Evolutionary conservation across 2,888 invertebrate species (phyloP), one percentile per base, ranked within the genome.

Genomic region (Eupithecia centaureata): DNA sequence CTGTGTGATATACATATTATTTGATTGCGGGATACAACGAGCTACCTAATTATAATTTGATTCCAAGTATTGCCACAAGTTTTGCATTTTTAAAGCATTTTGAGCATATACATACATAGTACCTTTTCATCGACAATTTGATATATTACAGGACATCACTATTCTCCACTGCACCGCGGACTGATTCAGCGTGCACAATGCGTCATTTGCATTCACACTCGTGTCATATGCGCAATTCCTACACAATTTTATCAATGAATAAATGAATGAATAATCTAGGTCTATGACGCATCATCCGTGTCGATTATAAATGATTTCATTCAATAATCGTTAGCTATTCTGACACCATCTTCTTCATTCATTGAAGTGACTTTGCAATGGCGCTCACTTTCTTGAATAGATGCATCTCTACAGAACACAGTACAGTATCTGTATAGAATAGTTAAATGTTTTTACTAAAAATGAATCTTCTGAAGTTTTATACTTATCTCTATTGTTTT

Each of bases 131-230:
- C 63, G 63, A 56, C 13, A 13, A n/a, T n/a, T n/a, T n/a, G n/a
- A n/a, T 42, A 54, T 32, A 13, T 33, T 12, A 27, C 12, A 33
- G 64, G 4, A 62, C 65, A 62, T 62, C 65, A 62, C 65, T 65
- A 65, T 62, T 65, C 27, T 8, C 27, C 38, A 59, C 69, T 62
- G 33, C 71, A 63, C 77, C 78, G 74, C 73, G 70, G 71, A 76
- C 79, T 80, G 81, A 84, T 81, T 79, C 83, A 81, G 81, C 79
- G 74, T 76, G 75, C 78, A 81, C 82, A 83, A 84, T 83, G 77
- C 78, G 79, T 85, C 85, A 85, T 86, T 86, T 86, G 78, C 82
- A 85, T 81, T 76, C 77, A 74, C 76, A 74, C 75, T 62, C 61
- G 70, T 65, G 71, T 71, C 75, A 73, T 76, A 79, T 74, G 75